phyloP scores from a whole-genome alignment of 2,888 invertebrate genomes.

The Empis stercorea region DNA sequence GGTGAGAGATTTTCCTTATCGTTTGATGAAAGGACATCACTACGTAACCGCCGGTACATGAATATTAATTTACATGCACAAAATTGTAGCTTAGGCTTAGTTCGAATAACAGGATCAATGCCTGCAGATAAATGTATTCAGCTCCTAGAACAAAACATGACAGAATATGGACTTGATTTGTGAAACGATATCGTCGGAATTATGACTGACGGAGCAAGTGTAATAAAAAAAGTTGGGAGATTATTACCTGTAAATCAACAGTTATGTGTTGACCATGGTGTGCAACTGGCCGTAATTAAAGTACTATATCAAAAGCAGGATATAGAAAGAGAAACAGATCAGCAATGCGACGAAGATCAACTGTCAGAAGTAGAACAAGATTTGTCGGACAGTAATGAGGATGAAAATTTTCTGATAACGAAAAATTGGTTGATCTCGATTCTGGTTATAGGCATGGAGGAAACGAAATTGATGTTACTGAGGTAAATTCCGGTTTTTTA shows the following conservation, averaged over 20 bases:
- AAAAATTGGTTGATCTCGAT: no score
- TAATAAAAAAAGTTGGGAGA: not conserved
- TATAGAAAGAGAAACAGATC: no score
- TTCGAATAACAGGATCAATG: constrained; percentile 7
- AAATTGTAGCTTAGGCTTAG: constrained; percentile 12
- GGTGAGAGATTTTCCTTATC: constrained; percentile 4
- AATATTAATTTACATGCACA: constrained; percentile 1
- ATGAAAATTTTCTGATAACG: no score
- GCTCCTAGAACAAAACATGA: constrained; percentile 9
- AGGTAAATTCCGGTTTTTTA: no score
- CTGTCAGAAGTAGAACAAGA: no score
- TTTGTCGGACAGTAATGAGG: no score
- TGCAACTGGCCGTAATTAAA: constrained; percentile 14
- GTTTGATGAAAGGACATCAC: constrained; percentile 12
- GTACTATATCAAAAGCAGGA: constrained; percentile 4
- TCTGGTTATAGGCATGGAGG: no score
- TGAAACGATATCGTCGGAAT: not conserved
- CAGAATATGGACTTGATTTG: not conserved
- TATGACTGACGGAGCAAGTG: not conserved
- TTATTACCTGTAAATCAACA: not conserved
- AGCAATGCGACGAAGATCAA: constrained; percentile 12
- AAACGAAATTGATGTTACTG: no score
- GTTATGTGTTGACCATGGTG: not conserved
- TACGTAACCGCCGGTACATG: constrained; percentile 1
- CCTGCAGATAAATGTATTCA: constrained; percentile 2